Evolutionary conservation across 2,797 vertebrate species (phyloP).

Genomic region (Lepilemur ruficaudatus): DNA sequence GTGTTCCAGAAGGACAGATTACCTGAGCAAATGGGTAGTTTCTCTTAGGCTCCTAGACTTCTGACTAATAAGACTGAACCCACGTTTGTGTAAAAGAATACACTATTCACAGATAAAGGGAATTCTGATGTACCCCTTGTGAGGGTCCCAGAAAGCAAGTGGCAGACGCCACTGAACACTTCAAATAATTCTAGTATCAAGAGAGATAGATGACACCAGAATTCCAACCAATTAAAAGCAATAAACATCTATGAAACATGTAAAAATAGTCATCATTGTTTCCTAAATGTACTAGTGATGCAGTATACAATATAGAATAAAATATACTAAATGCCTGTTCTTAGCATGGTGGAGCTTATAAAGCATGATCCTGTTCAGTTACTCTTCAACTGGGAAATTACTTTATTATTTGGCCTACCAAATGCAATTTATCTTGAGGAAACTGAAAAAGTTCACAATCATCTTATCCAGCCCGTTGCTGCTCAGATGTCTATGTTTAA

Average conservation of each 20-base stretch:
- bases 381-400: neutral
- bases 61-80: neutral
- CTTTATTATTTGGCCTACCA: neutral
- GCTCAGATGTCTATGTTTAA: neutral
- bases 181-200: conserved; percentile 2
- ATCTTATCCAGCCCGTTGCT: neutral
- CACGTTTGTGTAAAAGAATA: conserved; percentile 20
- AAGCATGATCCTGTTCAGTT: neutral
- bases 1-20: conserved; percentile 52
- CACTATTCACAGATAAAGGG: conserved; percentile 15
- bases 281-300: neutral
- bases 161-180: neutral
- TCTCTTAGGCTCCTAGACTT: neutral
- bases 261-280: neutral
- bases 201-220: neutral
- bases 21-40: conserved; percentile 37
- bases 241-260: neutral
- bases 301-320: neutral
- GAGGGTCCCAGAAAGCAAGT: neutral
- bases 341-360: neutral
- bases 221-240: conserved; percentile 21
- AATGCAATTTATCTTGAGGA: neutral
- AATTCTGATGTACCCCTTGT: neutral
- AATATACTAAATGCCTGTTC: neutral
- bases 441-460: neutral